Conservation (phyloP, 2,797 vertebrate species). For the Parauchenoglanis ngamensis region DNA sequence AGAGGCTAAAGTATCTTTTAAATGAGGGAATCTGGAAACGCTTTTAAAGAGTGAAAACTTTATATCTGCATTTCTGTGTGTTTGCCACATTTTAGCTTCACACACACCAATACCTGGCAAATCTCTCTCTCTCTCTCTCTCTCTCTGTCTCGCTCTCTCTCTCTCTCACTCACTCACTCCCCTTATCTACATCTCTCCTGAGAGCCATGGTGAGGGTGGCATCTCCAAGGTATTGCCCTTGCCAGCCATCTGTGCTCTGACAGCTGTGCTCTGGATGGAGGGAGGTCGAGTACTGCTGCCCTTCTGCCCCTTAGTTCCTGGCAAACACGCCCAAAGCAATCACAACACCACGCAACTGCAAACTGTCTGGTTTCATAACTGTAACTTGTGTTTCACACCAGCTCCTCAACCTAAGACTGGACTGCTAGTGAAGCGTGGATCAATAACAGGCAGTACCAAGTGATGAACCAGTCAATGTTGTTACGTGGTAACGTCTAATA, state of each 20-base stretch:
- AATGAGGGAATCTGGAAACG: background rate
- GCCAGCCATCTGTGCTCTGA: constrained; percentile 47
- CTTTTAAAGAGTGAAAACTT: background rate
- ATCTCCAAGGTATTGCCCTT: constrained; percentile 52
- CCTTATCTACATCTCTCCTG: constrained; percentile 8
- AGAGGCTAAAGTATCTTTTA: background rate
- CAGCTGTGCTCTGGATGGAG: constrained; percentile 49
- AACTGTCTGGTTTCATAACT: constrained; percentile 31
- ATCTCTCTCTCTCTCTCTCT: background rate
- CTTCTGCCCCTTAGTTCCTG: constrained; percentile 19
- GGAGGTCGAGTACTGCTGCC: constrained; percentile 32
- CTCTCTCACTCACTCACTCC: background rate
- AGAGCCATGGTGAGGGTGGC: constrained; percentile 40
- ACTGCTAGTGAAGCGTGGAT: constrained; percentile 16
- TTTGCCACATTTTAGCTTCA: background rate
- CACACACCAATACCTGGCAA: background rate
- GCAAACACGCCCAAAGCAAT: constrained; percentile 13
- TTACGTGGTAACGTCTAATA: constrained; percentile 10
- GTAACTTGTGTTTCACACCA: constrained; percentile 21
- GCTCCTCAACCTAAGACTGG: constrained; percentile 13
- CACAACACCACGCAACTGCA: constrained; percentile 38
- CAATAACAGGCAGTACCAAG: constrained; percentile 29
- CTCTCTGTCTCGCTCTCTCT: background rate
- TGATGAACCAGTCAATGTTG: background rate
- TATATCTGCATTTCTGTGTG: background rate